Evolutionary conservation across 64 coral and sea anemone genomes (phyloP).

Genomic region (Pachyseris speciosa): DNA sequence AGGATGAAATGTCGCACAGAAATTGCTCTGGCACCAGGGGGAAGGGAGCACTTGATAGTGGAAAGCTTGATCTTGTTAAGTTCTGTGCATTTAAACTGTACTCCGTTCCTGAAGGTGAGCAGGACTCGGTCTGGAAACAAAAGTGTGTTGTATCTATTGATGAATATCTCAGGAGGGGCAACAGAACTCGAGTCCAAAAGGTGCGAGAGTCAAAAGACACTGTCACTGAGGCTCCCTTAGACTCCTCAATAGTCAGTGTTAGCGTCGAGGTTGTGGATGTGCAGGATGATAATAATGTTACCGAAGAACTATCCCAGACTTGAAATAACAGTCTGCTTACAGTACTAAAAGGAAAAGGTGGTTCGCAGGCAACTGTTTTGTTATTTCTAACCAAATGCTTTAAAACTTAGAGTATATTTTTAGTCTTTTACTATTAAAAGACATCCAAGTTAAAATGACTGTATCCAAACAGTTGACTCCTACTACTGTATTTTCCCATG

Average conservation of each 20-base stretch:
- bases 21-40: conserved; percentile 74
- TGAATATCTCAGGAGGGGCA: conserved; percentile 64
- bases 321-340: background rate
- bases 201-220: background rate
- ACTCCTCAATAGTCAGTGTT: background rate
- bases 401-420: too few relatives aligned
- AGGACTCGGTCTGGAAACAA: conserved; percentile 66
- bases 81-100: conserved; percentile 75
- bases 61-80: conserved; percentile 61
- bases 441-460: too few relatives aligned
- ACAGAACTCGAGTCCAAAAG: conserved; percentile 56
- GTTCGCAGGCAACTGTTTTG: too few relatives aligned
- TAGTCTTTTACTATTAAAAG: too few relatives aligned
- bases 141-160: conserved; percentile 73
- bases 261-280: background rate
- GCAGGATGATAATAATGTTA: background rate
- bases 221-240: background rate
- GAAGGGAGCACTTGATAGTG: conserved; percentile 61
- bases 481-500: too few relatives aligned
- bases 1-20: conserved; percentile 64
- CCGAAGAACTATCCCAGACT: background rate
- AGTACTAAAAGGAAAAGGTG: background rate
- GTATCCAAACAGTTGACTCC: too few relatives aligned
- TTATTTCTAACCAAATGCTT: too few relatives aligned
- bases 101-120: conserved; percentile 30